Percentiles rank a stretch among this genome's conserved stretches.
phyloP scores from a whole-genome alignment of 2,113 vertebrate genomes.

The Glaucomys volans region DNA sequence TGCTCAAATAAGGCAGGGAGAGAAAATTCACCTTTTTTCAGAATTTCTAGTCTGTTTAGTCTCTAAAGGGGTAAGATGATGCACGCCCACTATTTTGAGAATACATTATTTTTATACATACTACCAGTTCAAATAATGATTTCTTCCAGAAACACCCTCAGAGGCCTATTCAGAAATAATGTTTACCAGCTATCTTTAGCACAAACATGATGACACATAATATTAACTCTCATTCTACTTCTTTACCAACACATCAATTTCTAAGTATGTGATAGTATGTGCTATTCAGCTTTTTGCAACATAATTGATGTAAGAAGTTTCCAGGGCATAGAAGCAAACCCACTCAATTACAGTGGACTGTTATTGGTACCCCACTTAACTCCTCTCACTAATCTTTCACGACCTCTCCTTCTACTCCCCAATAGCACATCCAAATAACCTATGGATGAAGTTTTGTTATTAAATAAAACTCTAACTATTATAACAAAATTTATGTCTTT shows the following conservation, averaged over 20 bases:
- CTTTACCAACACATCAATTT: neutral
- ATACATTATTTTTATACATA: neutral
- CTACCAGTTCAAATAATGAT: neutral
- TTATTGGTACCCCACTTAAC: neutral
- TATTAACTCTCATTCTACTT: neutral
- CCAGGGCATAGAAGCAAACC: neutral
- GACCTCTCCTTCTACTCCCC: neutral
- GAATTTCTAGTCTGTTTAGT: neutral
- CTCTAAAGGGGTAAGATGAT: neutral
- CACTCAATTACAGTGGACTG: fast-evolving
- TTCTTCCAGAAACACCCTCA: neutral
- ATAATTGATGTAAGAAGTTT: neutral
- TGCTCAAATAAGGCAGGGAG: neutral
- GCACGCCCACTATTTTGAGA: neutral
- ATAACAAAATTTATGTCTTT: neutral
- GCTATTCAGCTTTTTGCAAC: neutral
- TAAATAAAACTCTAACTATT: neutral
- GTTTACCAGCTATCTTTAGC: neutral
- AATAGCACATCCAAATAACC: neutral
- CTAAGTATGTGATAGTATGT: neutral
- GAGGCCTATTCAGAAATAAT: neutral
- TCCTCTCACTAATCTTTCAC: neutral
- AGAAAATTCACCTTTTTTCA: neutral
- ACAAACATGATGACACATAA: neutral
- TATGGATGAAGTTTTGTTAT: neutral